Percentiles rank a stretch among this genome's conserved stretches.
Evolutionary conservation across 30 jellyfish, hydroid and myxozoan genomes (phyloP).

Genomic region (Pseudorhiza aurosa): DNA sequence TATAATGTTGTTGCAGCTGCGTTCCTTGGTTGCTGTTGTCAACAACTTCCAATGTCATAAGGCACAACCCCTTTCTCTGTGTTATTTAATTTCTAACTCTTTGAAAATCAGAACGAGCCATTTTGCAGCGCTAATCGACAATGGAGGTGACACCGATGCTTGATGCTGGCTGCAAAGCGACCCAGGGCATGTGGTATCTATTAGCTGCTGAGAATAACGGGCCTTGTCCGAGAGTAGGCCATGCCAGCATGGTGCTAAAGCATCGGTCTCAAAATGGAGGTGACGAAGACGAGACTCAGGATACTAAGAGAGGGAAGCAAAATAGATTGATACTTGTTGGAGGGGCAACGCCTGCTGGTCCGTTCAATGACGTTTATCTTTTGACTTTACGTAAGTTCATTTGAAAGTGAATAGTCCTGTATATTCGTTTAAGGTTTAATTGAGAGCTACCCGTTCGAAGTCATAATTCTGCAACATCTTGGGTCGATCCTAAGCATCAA

Average conservation of each 20-base stretch:
- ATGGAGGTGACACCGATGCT: constrained; percentile 71
- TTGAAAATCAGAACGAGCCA: too few species aligned
- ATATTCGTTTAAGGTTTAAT: too few species aligned
- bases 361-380: constrained; percentile 34
- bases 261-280: background rate
- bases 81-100: too few species aligned
- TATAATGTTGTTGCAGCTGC: background rate
- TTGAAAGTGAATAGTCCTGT: too few species aligned
- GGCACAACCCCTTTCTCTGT: too few species aligned
- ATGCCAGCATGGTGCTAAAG: constrained; percentile 30
- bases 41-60: too few species aligned
- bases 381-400: too few species aligned
- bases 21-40: background rate
- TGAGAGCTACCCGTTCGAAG: too few species aligned
- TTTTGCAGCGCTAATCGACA: background rate
- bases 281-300: background rate
- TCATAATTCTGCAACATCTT: too few species aligned
- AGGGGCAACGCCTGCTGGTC: constrained; percentile 79
- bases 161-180: constrained; percentile 57
- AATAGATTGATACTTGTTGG: constrained; percentile 22
- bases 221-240: constrained; percentile 79
- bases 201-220: constrained; percentile 57
- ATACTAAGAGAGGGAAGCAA: background rate
- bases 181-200: constrained; percentile 58
- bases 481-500: too few species aligned